Base-by-base conservation (phyloP, 2,113 vertebrate genomes). In the Sylvia atricapilla region DNA sequence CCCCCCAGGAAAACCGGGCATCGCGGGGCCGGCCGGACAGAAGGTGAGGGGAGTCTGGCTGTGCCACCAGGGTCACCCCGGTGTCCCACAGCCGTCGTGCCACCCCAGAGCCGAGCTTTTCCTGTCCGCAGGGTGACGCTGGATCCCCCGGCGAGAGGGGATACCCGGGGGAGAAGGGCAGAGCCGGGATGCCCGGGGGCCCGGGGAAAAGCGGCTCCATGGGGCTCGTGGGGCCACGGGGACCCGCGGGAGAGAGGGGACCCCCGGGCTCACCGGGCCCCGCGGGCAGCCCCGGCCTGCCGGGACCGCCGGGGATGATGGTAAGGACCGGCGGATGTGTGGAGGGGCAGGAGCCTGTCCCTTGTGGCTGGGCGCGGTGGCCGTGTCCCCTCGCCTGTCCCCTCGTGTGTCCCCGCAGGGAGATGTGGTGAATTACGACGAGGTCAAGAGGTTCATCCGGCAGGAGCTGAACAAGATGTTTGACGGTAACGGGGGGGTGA, bases 381-480 rank as follows among this genome's bases (percentile, higher is more conserved):
- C 4, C 1, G 41, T 0, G 12, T 4, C 44, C 31, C 52, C 30
- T 55, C 3, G 12, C 27, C 12, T 66, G 85, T 80, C 85, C 85
- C 35, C 31, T 56, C 9, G 27, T 44, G 44, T 87, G 44, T 84
- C 24, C 16, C 80, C 56, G 95, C 89, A 99, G 99, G 99, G 98
- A 68, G 98, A 99, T 5, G 64, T 94, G 55, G 98, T 99, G 79
- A 99, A 99, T 96, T 99, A 99, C 15, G 99, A 99, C 73, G 99
- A 99, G 89, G 98, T 99, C 98, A 99, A 98, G 97, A 97, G 98
- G 94, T 99, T 99, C 98, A 99, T 99, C 97, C 98, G 98, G 55
- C 99, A 99, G 96, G 99, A 99, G 97, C 98, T 99, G 90, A 98
- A 97, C 93, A 99, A 99, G 97, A 98, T 99, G 93, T 99, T 99